phyloP scores from a whole-genome alignment of 2,888 invertebrate species.

The Mystacides longicornis region DNA sequence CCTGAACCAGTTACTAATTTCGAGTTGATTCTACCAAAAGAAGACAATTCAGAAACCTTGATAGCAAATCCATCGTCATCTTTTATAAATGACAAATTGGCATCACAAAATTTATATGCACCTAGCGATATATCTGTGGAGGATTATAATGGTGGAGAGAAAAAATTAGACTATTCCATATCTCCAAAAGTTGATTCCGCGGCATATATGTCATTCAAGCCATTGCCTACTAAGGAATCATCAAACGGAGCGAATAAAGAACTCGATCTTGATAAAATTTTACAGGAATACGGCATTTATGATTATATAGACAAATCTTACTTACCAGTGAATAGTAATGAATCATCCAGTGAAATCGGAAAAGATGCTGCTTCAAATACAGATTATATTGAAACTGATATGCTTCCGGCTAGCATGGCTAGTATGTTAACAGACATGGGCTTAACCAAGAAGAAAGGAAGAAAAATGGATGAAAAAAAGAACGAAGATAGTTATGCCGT shows the following conservation, averaged over 20 bases:
- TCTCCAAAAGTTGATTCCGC: conserved; percentile 32
- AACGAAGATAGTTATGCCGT: conserved; percentile 42
- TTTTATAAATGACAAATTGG: conserved; percentile 3
- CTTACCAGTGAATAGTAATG: conserved; percentile 11
- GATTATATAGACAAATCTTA: conserved; percentile 29
- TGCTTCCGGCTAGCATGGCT: conserved; percentile 34
- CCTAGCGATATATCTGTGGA: neutral
- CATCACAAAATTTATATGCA: conserved; percentile 8
- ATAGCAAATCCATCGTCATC: neutral
- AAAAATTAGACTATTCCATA: too few species aligned
- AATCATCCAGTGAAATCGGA: neutral
- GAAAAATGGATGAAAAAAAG: conserved; percentile 35
- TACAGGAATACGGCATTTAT: conserved; percentile 38
- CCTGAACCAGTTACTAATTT: conserved; percentile 7
- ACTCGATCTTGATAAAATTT: conserved; percentile 34
- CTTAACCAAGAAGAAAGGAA: conserved; percentile 27
- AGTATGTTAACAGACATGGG: conserved; percentile 35
- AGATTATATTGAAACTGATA: conserved; percentile 32
- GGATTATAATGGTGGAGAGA: too few species aligned
- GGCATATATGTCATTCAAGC: conserved; percentile 37
- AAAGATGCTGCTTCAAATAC: conserved; percentile 7
- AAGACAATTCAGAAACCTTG: neutral
- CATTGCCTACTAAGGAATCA: conserved; percentile 32
- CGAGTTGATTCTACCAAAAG: conserved; percentile 1
- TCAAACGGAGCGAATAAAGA: conserved; percentile 30